phyloP scores from a whole-genome alignment of 2,888 invertebrate species.

The Pediacus dermestoides region DNA sequence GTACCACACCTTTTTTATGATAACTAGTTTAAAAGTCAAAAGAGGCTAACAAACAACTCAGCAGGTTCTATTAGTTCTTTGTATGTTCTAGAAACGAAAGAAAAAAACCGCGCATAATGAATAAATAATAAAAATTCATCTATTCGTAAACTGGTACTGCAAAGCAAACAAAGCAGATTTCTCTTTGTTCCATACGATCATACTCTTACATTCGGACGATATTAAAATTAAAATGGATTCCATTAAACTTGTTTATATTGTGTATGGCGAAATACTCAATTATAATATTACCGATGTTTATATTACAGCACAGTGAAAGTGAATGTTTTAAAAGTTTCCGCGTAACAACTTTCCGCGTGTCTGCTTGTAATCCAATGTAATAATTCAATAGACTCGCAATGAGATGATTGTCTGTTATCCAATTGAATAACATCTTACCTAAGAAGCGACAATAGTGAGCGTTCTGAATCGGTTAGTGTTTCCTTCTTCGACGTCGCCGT shows the following conservation, averaged over 20 bases:
- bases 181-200: too few relatives aligned
- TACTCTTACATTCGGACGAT: too few relatives aligned
- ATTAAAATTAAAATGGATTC: constrained; percentile 12
- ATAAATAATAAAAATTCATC: too few relatives aligned
- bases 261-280: constrained; percentile 17
- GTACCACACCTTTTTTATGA: too few relatives aligned
- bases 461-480: constrained; percentile 60
- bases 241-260: constrained; percentile 12
- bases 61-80: too few relatives aligned
- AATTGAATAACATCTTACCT: too few relatives aligned
- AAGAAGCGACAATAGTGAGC: constrained; percentile 57
- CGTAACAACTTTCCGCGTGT: constrained; percentile 37
- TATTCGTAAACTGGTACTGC: too few relatives aligned
- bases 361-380: background rate
- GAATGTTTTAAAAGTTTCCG: constrained; percentile 31
- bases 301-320: constrained; percentile 30
- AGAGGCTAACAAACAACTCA: too few relatives aligned
- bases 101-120: too few relatives aligned
- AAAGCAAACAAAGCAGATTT: too few relatives aligned
- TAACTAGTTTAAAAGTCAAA: too few relatives aligned
- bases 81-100: too few relatives aligned
- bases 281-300: constrained; percentile 18
- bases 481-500: constrained; percentile 60
- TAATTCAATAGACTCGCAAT: constrained; percentile 4
- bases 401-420: background rate